These are phyloP conservation scores for Biston stratarius DNA, from an alignment of 2,888 invertebrate genomes.

Conservation along the genomic window DNA sequence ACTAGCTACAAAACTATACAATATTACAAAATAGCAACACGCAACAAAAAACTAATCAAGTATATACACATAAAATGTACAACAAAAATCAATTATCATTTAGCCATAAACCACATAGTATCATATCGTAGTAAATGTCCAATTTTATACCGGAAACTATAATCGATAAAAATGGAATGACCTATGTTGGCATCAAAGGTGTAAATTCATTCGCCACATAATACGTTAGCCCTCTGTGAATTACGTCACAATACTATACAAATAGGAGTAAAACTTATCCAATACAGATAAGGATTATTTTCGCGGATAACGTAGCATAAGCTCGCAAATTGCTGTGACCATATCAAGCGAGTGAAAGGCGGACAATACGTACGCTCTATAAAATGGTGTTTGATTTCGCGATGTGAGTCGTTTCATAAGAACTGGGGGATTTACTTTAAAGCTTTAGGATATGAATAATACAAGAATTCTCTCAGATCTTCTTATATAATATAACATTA, in stretches of 20 bases:
- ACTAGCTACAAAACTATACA: too few relatives aligned
- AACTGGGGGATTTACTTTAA: slow-evolving; percentile 14
- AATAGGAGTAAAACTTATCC: background rate
- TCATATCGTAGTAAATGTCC: slow-evolving; percentile 5
- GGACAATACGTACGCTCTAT: slow-evolving; percentile 47
- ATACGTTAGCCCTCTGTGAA: slow-evolving; percentile 2
- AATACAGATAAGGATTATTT: slow-evolving; percentile 25
- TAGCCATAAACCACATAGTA: slow-evolving; percentile 10
- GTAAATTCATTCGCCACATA: slow-evolving; percentile 8
- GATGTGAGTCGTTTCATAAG: slow-evolving; percentile 25
- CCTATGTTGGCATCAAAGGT: slow-evolving; percentile 2
- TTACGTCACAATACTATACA: slow-evolving; percentile 10
- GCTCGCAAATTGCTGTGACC: slow-evolving; percentile 57
- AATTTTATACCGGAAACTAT: slow-evolving; percentile 30
- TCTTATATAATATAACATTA: too few relatives aligned
- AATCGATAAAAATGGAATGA: slow-evolving; percentile 21
- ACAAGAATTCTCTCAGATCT: too few relatives aligned
- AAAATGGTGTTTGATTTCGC: slow-evolving; percentile 33
- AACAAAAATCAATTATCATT: slow-evolving; percentile 4
- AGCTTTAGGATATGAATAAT: background rate
- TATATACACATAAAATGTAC: background rate
- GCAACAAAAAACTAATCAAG: too few relatives aligned
- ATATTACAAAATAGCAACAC: too few relatives aligned
- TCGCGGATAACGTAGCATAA: slow-evolving; percentile 14
- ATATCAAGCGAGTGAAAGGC: slow-evolving; percentile 50